Conservation (phyloP, 2,797 vertebrate species). For the Parambassis ranga region DNA sequence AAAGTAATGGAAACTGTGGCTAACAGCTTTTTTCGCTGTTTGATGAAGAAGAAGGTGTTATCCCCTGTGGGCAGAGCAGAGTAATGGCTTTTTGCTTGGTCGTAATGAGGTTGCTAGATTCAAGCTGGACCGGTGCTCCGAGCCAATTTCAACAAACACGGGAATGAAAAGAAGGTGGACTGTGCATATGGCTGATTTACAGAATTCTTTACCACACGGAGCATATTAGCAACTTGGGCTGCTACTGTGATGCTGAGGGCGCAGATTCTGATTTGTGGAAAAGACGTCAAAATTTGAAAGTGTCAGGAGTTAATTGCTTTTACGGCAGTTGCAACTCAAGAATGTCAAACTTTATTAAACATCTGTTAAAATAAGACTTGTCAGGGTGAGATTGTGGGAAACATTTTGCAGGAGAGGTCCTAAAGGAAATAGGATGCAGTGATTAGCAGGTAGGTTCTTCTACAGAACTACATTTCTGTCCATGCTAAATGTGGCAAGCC, state of each 20-base stretch:
- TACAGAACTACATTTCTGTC: no score
- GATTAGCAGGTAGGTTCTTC: no score
- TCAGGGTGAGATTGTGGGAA: constrained; percentile 26
- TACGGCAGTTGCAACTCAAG: constrained; percentile 24
- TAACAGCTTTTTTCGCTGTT: constrained; percentile 32
- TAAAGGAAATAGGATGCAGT: constrained; percentile 1
- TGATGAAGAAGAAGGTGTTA: constrained; percentile 63
- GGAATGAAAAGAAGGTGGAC: constrained; percentile 35
- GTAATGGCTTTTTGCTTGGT: constrained; percentile 46
- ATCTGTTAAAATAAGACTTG: constrained; percentile 36
- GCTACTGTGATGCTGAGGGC: constrained; percentile 21
- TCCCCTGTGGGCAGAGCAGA: constrained; percentile 43
- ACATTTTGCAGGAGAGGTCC: not conserved
- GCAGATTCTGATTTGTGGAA: constrained; percentile 25
- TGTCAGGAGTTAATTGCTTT: constrained; percentile 44
- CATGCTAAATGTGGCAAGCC: no score
- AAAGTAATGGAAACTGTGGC: constrained; percentile 48
- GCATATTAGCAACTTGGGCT: constrained; percentile 10
- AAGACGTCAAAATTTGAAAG: constrained; percentile 11
- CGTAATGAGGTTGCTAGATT: constrained; percentile 57
- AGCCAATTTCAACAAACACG: constrained; percentile 54
- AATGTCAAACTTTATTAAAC: constrained; percentile 48
- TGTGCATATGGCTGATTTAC: constrained; percentile 33
- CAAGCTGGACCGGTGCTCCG: constrained; percentile 16
- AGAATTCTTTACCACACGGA: constrained; percentile 36